phyloP scores from a whole-genome alignment of 1,140 invertebrate species.

The Cyclargus thomasi region DNA sequence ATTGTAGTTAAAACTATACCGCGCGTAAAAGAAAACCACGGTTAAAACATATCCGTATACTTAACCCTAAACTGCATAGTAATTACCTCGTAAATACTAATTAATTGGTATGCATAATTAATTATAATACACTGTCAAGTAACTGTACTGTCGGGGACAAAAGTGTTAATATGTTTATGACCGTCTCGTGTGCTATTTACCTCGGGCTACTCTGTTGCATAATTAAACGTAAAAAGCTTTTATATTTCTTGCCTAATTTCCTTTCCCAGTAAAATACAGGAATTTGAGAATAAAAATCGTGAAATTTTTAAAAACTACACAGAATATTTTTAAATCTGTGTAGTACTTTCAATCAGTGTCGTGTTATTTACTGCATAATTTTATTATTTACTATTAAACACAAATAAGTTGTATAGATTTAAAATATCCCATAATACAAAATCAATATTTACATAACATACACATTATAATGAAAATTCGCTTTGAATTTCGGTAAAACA shows the following conservation, averaged over 20 bases:
- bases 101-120: constrained; percentile 39
- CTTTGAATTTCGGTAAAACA: neutral
- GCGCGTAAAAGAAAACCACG: neutral
- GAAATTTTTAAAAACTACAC: no score
- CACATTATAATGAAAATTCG: neutral
- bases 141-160: neutral
- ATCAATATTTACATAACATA: neutral
- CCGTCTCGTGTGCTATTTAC: neutral
- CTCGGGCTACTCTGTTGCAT: neutral
- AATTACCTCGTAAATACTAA: constrained; percentile 37
- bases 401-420: no score
- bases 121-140: constrained; percentile 30
- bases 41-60: neutral
- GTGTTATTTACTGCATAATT: no score
- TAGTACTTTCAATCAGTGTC: no score
- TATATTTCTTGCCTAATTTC: neutral
- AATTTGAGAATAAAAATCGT: no score
- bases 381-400: no score
- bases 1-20: neutral
- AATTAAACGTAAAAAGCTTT: neutral
- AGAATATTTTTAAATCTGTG: no score
- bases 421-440: no score
- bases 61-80: constrained; percentile 6
- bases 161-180: neutral
- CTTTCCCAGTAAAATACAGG: neutral